Evolutionary conservation across 2,797 vertebrate species (phyloP).

Genomic region (Mormyrus proboscirostris): DNA sequence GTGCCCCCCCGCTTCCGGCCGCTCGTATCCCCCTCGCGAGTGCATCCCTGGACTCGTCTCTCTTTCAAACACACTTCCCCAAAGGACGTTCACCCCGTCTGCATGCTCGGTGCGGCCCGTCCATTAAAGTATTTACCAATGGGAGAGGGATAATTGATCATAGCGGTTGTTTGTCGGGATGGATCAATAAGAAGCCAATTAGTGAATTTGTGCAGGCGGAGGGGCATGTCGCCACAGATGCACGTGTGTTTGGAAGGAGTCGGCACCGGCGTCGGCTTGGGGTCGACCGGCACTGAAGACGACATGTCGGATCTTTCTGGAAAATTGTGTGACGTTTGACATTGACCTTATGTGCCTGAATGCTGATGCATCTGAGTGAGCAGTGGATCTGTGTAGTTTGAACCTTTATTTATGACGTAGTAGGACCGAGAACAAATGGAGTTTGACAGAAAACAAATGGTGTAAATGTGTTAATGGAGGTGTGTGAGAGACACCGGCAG

Average conservation of each 20-base stretch:
- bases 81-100: background rate
- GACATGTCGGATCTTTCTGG: background rate
- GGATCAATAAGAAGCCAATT: constrained; percentile 27
- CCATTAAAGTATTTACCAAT: constrained; percentile 22
- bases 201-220: background rate
- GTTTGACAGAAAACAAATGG: background rate
- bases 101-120: constrained; percentile 2
- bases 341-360: background rate
- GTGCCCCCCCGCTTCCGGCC: background rate
- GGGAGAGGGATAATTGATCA: constrained; percentile 24
- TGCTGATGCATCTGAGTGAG: background rate
- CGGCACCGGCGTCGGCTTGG: too few relatives aligned
- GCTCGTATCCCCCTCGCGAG: background rate
- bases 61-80: background rate
- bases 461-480: background rate
- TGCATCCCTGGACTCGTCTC: background rate
- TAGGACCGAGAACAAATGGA: background rate
- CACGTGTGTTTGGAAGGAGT: background rate
- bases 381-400: background rate
- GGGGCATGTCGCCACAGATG: background rate
- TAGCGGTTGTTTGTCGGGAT: constrained; percentile 14
- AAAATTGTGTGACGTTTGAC: background rate
- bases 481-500: background rate
- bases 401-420: background rate
- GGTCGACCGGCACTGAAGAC: too few relatives aligned